Base-by-base conservation (phyloP, 1,140 invertebrate species). In the Tetranychus cinnabarinus region DNA sequence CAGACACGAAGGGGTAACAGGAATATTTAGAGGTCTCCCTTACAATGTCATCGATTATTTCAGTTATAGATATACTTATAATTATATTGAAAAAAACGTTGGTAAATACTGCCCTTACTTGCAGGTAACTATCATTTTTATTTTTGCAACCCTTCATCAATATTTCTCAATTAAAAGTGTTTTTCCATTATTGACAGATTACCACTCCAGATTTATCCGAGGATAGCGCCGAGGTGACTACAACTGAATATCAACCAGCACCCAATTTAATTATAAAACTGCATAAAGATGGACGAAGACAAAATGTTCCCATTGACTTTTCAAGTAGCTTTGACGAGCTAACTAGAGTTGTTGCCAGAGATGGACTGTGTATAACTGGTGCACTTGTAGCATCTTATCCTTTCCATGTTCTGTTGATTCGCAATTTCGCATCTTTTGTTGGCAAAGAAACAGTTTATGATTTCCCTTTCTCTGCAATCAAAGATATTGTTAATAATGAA, bases 371-470 rank as follows among this genome's bases (percentile, higher is more conserved):
- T 39, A 56, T 31, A 35, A 15, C 33, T 4, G 37, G 34, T 56
- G 31, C 60, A 31, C 35, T 62, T 6, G 15, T 36, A 36, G 36
- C 45, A 42, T 57, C 63, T 2, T 64, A 64, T 60, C 63, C 63
- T 8, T 36, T 62, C 55, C 63, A 64, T 33, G 46, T 64, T 6
- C 59, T 62, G 31, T 50, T 55, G 12, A 33, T 64, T n/a, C 56
- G 63, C 31, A 42, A 34, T 35, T 63, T 37, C 34, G 39, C 56
- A 13, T 61, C 62, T 48, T 64, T 64, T 31, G 54, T 64, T 55
- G 63, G 63, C 13, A 54, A 47, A 15, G 63, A 64, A 60, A 58
- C 31, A n/a, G 31, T 64, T 56, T 64, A 64, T 35, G 58, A 64
- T 48, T 56, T 10, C 8, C 37, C 37, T 10, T n/a, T 37, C 33